Evolutionary conservation across 2,797 vertebrate species (phyloP).

Genomic region (Clarias pachynema): DNA sequence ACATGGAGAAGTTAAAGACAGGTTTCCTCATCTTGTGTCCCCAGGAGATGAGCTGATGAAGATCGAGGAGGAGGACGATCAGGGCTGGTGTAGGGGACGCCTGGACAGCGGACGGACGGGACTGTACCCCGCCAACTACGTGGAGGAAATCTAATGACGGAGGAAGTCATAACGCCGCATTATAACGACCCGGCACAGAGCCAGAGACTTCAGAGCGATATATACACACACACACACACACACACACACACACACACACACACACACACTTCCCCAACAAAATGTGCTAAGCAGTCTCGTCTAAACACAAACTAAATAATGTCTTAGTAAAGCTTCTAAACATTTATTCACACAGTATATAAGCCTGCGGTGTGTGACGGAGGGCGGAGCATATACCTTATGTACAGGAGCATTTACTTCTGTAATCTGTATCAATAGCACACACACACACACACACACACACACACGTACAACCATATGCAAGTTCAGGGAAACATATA

Average conservation of each 20-base stretch:
- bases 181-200: conserved; percentile 83
- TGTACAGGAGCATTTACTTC: conserved; percentile 65
- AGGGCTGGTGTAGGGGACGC: conserved; percentile 98
- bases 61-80: conserved; percentile 96
- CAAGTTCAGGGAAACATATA: conserved; percentile 74
- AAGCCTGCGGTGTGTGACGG: conserved; percentile 69
- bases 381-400: conserved; percentile 65
- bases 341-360: conserved; percentile 75
- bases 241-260: conserved; percentile 37
- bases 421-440: conserved; percentile 68
- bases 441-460: conserved; percentile 24
- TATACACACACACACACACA: conserved; percentile 9
- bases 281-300: conserved; percentile 78
- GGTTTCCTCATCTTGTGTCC: conserved; percentile 35
- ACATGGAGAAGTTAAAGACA: not conserved
- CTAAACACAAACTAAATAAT: conserved; percentile 65
- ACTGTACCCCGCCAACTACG: conserved; percentile 98
- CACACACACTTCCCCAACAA: conserved; percentile 66
- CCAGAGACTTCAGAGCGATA: conserved; percentile 77
- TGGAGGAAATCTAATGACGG: conserved; percentile 87
- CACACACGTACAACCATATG: conserved; percentile 52
- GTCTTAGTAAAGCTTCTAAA: conserved; percentile 80
- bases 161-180: conserved; percentile 79
- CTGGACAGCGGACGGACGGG: conserved; percentile 91
- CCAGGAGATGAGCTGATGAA: conserved; percentile 95